Evolutionary conservation across 1,140 invertebrate species (phyloP).

Genomic region (Sipha flava): DNA sequence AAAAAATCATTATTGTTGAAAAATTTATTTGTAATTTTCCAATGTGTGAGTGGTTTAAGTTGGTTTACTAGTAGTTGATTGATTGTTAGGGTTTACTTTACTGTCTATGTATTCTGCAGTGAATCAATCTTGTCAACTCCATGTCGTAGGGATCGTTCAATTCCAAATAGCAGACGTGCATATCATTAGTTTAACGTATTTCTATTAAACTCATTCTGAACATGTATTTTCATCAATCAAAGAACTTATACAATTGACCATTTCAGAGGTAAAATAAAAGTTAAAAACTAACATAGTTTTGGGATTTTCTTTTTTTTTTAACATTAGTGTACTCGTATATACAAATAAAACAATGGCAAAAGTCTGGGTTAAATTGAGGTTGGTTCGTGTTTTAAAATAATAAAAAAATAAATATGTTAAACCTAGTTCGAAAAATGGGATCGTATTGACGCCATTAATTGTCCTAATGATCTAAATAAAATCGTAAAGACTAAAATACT

Average conservation of each 20-base stretch:
- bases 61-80: not conserved
- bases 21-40: not conserved
- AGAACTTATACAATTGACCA: not conserved
- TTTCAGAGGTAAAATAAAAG: too few relatives aligned
- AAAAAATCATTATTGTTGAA: not conserved
- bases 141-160: not conserved
- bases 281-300: too few relatives aligned
- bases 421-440: too few relatives aligned
- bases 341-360: too few relatives aligned
- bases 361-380: too few relatives aligned
- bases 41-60: not conserved
- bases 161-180: not conserved
- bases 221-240: not conserved
- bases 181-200: not conserved
- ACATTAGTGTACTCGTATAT: not conserved
- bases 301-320: too few relatives aligned
- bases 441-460: too few relatives aligned
- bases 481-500: too few relatives aligned
- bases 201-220: not conserved
- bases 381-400: too few relatives aligned
- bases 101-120: not conserved
- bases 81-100: not conserved
- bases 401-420: too few relatives aligned
- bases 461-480: too few relatives aligned
- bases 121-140: not conserved